Conservation (phyloP, 2,797 vertebrate species). For the Sparidentex hasta region DNA sequence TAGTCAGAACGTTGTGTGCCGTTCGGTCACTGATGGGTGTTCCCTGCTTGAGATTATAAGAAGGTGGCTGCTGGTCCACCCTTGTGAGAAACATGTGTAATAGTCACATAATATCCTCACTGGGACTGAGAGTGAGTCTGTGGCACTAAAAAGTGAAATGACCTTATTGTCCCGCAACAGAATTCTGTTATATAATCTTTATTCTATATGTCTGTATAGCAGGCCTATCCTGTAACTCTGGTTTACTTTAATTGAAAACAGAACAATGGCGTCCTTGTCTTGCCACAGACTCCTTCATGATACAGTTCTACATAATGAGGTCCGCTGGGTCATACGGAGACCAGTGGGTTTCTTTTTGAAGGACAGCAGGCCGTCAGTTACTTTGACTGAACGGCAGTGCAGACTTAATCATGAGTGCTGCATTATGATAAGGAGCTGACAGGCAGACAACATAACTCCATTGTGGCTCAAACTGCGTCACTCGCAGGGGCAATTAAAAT, state of each 20-base stretch:
- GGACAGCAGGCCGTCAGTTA: not conserved
- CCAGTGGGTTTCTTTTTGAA: not conserved
- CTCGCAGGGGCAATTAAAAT: conserved; percentile 28
- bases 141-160: not conserved
- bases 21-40: conserved; percentile 55
- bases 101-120: conserved; percentile 55
- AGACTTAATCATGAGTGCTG: not conserved
- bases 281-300: not conserved
- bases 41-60: conserved; percentile 36
- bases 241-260: not conserved
- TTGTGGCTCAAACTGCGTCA: conserved; percentile 45
- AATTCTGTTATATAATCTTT: not conserved
- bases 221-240: not conserved
- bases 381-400: not conserved
- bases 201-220: not conserved
- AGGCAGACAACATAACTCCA: conserved; percentile 30
- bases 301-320: not conserved
- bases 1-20: conserved; percentile 29
- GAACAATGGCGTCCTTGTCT: conserved; percentile 26
- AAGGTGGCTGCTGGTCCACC: conserved; percentile 49
- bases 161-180: not conserved
- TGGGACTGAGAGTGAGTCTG: conserved; percentile 22
- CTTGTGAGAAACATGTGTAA: conserved; percentile 51
- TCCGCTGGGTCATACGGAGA: not conserved
- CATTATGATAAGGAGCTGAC: conserved; percentile 26